Evolutionary conservation across 1,140 invertebrate species (phyloP).

Genomic region (Pseudomyrmex sp.): DNA sequence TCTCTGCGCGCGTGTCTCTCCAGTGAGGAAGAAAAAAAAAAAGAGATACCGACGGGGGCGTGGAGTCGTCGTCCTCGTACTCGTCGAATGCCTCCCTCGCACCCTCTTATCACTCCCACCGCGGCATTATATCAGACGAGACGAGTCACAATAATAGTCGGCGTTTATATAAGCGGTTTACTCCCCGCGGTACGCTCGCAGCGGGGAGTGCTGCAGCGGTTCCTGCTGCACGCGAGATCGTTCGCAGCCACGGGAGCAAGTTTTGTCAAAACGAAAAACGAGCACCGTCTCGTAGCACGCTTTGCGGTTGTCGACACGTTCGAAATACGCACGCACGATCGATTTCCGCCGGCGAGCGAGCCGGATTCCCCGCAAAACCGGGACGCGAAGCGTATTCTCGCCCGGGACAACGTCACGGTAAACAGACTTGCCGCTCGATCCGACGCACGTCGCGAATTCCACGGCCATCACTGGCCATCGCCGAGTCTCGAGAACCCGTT

Average conservation of each 20-base stretch:
- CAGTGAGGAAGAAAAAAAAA: conserved; percentile 56
- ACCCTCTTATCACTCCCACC: conserved; percentile 47
- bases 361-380: not conserved
- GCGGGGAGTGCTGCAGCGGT: not conserved
- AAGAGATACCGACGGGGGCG: conserved; percentile 62
- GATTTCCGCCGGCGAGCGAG: not conserved
- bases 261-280: conserved; percentile 43
- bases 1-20: conserved; percentile 68
- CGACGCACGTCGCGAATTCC: conserved; percentile 70
- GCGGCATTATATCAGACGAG: conserved; percentile 32
- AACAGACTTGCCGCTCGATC: conserved; percentile 67
- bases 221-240: no score
- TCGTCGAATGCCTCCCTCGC: conserved; percentile 35
- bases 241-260: conserved; percentile 42
- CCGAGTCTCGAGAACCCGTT: not conserved
- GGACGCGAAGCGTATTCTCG: not conserved
- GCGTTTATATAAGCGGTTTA: not conserved
- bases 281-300: not conserved
- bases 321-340: not conserved
- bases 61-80: conserved; percentile 59
- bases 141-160: not conserved
- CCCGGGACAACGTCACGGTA: conserved; percentile 66
- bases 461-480: conserved; percentile 77
- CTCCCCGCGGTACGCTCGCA: not conserved
- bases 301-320: not conserved